A percentile compares a stretch with the other conserved stretches of the same genome.
Conservation (phyloP, 2,113 vertebrate genomes). For the Anser cygnoides region DNA sequence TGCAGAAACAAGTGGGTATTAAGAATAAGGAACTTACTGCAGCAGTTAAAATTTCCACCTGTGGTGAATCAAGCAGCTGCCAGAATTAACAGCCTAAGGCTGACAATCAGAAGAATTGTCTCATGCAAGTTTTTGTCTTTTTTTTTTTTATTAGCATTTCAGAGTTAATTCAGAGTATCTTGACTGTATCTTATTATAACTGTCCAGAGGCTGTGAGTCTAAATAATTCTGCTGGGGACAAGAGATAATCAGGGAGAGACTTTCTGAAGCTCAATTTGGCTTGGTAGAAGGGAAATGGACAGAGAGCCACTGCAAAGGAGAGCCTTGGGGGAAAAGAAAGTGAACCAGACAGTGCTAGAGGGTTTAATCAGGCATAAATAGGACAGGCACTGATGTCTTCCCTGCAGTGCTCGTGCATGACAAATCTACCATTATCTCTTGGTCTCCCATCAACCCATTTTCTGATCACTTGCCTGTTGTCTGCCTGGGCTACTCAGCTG, state of each 20-base stretch:
- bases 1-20: background rate
- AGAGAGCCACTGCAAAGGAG: background rate
- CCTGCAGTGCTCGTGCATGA: background rate
- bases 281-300: background rate
- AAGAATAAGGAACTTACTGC: background rate
- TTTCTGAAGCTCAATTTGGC: background rate
- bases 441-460: background rate
- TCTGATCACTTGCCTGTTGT: background rate
- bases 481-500: background rate
- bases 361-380: background rate
- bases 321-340: background rate
- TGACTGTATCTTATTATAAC: background rate
- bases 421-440: background rate
- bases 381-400: background rate
- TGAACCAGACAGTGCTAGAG: background rate
- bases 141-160: background rate
- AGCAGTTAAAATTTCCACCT: background rate
- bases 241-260: background rate
- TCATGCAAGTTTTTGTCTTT: background rate
- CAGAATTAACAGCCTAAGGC: background rate
- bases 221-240: background rate
- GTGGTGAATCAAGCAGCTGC: background rate
- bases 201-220: background rate
- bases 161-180: background rate
- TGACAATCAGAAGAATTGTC: background rate